phyloP scores from a whole-genome alignment of 1,140 invertebrate genomes.

The Scaptodrosophila lebanonensis region DNA sequence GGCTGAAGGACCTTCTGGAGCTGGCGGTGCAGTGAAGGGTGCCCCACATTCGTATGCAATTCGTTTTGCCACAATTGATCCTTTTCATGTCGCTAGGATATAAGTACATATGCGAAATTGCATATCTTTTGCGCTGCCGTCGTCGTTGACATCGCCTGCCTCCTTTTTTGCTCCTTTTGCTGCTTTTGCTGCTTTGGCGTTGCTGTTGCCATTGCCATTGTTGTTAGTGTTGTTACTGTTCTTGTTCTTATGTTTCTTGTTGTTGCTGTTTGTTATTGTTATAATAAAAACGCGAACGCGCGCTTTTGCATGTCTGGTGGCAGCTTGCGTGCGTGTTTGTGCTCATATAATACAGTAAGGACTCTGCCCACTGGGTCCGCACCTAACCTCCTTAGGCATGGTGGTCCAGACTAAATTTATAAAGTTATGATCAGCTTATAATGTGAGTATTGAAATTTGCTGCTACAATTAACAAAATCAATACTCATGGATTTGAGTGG shows the following conservation, averaged over 20 bases:
- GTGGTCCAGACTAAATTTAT: too few relatives aligned
- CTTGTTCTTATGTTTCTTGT: neutral
- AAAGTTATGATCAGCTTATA: too few relatives aligned
- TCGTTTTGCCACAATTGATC: conserved; percentile 75
- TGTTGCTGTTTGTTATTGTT: conserved; percentile 25
- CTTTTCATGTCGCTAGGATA: conserved; percentile 75
- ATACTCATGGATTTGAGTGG: too few relatives aligned
- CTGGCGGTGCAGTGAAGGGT: conserved; percentile 46
- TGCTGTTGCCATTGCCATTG: neutral
- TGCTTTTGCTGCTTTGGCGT: conserved; percentile 4
- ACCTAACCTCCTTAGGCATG: too few relatives aligned
- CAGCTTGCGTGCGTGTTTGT: conserved; percentile 41
- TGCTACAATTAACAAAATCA: too few relatives aligned
- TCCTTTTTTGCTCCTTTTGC: conserved; percentile 27
- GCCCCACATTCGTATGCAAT: conserved; percentile 65
- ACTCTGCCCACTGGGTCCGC: too few relatives aligned
- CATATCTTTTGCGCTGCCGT: conserved; percentile 67
- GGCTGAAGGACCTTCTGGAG: too few relatives aligned
- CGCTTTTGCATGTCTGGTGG: conserved; percentile 13
- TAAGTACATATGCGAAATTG: conserved; percentile 76
- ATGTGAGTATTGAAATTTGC: too few relatives aligned
- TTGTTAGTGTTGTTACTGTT: too few relatives aligned
- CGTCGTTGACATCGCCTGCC: conserved; percentile 37
- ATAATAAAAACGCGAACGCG: conserved; percentile 50
- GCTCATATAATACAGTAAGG: too few relatives aligned